Conservation (phyloP, 2,888 invertebrate genomes). For the Pseudeuparius sepicola region DNA sequence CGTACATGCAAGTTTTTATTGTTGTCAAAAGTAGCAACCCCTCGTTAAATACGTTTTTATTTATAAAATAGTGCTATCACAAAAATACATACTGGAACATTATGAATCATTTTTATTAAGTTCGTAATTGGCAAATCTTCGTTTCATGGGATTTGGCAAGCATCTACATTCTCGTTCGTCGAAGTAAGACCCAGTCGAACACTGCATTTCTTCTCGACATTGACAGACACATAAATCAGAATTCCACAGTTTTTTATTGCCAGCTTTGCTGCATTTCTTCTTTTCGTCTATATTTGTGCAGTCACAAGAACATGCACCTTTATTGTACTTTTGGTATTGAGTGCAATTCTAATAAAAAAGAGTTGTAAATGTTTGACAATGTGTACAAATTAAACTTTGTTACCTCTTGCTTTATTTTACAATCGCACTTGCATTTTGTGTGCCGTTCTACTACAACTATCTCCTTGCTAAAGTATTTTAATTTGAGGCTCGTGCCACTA, state of each 20-base stretch:
- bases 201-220: slow-evolving; percentile 45
- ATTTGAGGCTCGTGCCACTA: no score
- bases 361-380: no score
- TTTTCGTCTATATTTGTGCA: slow-evolving; percentile 53
- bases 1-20: no score
- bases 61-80: no score
- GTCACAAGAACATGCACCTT: slow-evolving; percentile 49
- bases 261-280: slow-evolving; percentile 46
- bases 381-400: no score
- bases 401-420: slow-evolving; percentile 47
- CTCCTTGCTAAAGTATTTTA: slow-evolving; percentile 39
- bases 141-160: no score
- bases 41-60: no score
- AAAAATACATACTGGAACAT: no score
- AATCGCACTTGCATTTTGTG: slow-evolving; percentile 50
- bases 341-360: slow-evolving; percentile 46
- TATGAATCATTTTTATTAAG: no score
- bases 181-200: slow-evolving; percentile 51
- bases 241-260: slow-evolving; percentile 50
- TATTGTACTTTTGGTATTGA: slow-evolving; percentile 46
- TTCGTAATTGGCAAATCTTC: no score
- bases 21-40: no score
- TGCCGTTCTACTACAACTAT: slow-evolving; percentile 52
- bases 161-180: slow-evolving; percentile 49
- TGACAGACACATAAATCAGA: slow-evolving; percentile 48